Percentiles rank a stretch among this genome's conserved stretches.
phyloP scores from a whole-genome alignment of 2,113 vertebrate genomes.

The Turdus rufiventris region DNA sequence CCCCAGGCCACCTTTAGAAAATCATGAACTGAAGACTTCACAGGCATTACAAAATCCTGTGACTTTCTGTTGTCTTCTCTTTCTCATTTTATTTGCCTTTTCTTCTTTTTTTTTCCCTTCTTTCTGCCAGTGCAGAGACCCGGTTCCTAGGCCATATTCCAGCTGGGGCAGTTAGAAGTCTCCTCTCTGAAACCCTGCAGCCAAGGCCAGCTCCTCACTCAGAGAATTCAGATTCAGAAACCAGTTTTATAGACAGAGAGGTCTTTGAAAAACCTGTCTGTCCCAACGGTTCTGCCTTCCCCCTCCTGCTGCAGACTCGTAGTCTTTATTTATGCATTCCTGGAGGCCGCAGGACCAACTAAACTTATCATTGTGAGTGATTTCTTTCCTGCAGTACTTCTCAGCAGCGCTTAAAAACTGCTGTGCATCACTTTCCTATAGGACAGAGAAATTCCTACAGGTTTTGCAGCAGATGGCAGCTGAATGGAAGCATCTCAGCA shows the following conservation, averaged over 20 bases:
- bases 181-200: not conserved
- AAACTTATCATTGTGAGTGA: slow-evolving; percentile 29
- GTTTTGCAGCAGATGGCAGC: slow-evolving; percentile 44
- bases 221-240: not conserved
- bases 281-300: not conserved
- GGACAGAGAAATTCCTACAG: slow-evolving; percentile 40
- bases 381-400: slow-evolving; percentile 35
- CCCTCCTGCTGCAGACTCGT: not conserved
- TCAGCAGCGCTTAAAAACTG: slow-evolving; percentile 9
- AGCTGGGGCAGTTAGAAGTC: not conserved
- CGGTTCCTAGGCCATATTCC: not conserved
- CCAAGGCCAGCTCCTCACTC: not conserved
- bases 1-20: not conserved
- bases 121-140: not conserved
- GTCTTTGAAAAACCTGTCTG: not conserved
- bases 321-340: not conserved
- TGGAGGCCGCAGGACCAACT: not conserved
- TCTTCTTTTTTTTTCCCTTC: not conserved
- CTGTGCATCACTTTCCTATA: not conserved
- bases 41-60: not conserved
- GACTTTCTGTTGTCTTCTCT: not conserved
- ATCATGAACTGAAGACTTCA: not conserved
- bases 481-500: not conserved
- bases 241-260: not conserved
- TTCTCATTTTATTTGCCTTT: not conserved